Conservation (phyloP, 2,113 vertebrate genomes). For the Collichthys lucidus region DNA sequence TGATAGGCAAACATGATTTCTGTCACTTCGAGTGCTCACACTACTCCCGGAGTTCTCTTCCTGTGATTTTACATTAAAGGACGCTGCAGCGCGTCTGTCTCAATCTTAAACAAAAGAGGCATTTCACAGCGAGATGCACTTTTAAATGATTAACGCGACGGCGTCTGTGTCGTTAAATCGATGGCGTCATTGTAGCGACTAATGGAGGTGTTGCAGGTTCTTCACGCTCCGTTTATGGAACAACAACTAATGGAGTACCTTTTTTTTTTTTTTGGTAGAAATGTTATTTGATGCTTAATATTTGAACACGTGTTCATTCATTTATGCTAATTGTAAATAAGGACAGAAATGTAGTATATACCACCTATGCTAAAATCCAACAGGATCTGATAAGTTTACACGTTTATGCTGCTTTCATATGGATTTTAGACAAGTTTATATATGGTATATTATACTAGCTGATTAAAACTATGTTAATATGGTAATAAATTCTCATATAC, state of each 20-base stretch:
- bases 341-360: not conserved
- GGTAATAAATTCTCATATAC: not conserved
- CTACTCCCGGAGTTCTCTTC: not conserved
- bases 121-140: conserved; percentile 52
- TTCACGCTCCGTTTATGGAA: conserved; percentile 49
- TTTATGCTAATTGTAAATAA: not conserved
- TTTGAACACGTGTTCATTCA: not conserved
- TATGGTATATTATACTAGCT: not conserved
- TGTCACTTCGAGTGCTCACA: conserved; percentile 17
- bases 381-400: not conserved
- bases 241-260: conserved; percentile 42
- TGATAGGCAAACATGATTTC: conserved; percentile 8
- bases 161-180: conserved; percentile 74
- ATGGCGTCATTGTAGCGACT: conserved; percentile 59
- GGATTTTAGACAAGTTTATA: not conserved
- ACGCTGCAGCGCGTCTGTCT: not conserved
- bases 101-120: conserved; percentile 39
- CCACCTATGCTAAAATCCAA: not conserved
- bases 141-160: conserved; percentile 43
- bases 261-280: conserved; percentile 22
- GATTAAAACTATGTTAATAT: not conserved
- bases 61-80: conserved; percentile 32
- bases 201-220: conserved; percentile 52
- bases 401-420: not conserved
- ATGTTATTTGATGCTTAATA: not conserved